phyloP scores from a whole-genome alignment of 1,140 invertebrate genomes.

The Parapsyche elsis region DNA sequence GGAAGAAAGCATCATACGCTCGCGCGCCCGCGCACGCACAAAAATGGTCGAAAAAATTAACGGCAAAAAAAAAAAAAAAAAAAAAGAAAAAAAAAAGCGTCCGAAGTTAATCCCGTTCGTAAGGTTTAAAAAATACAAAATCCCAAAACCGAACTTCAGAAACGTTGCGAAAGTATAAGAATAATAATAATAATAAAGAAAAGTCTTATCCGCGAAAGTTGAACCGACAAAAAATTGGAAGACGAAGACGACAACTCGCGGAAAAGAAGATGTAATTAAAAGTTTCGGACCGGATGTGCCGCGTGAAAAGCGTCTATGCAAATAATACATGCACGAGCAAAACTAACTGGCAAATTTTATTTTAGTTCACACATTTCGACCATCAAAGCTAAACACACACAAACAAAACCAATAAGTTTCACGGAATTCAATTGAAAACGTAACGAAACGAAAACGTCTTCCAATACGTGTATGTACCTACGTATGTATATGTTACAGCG shows the following conservation, averaged over 20 bases:
- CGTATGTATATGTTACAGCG: too few species aligned
- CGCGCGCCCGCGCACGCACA: conserved; percentile 14
- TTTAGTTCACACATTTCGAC: too few species aligned
- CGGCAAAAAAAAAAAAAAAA: conserved; percentile 4
- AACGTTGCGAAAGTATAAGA: not conserved
- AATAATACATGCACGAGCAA: not conserved
- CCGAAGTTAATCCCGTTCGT: conserved; percentile 50
- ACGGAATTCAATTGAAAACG: too few species aligned
- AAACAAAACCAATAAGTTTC: too few species aligned
- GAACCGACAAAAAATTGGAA: not conserved
- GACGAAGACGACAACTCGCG: not conserved
- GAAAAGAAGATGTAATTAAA: conserved; percentile 51
- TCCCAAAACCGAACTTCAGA: conserved; percentile 43
- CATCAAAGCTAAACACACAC: too few species aligned
- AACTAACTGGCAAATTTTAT: too few species aligned
- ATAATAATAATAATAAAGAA: conserved; percentile 29
- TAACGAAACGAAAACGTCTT: too few species aligned
- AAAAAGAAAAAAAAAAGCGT: conserved; percentile 30
- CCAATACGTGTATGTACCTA: too few species aligned
- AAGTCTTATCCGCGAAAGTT: conserved; percentile 21
- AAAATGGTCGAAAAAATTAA: conserved; percentile 37
- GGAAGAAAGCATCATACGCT: conserved; percentile 14
- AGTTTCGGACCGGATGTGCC: conserved; percentile 41
- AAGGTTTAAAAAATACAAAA: conserved; percentile 52
- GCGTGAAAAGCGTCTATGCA: conserved; percentile 16